phyloP scores from a whole-genome alignment of 2,797 vertebrate species.

The Mormyrus hasselquistii region DNA sequence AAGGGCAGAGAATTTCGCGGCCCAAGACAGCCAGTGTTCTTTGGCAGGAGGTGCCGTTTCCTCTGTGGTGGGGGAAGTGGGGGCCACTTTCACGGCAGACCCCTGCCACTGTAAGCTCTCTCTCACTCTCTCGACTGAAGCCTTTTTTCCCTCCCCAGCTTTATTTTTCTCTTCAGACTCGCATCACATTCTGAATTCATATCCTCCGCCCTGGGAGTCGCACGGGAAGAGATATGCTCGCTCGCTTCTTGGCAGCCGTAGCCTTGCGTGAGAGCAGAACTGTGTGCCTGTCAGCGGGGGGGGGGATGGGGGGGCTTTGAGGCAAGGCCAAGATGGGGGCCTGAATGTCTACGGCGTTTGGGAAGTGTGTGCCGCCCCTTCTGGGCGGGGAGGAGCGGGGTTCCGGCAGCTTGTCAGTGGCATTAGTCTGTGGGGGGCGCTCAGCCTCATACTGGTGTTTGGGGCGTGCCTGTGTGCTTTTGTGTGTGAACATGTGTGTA shows the following conservation, averaged over 20 bases:
- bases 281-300: conserved; percentile 21
- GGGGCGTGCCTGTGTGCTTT: neutral
- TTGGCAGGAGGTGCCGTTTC: conserved; percentile 36
- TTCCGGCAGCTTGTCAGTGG: neutral
- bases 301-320: conserved; percentile 15
- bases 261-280: conserved; percentile 31
- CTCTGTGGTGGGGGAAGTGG: conserved; percentile 20
- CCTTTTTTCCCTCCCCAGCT: neutral
- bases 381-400: neutral
- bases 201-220: conserved; percentile 5
- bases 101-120: neutral
- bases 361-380: neutral
- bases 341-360: neutral
- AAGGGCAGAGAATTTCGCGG: conserved; percentile 6
- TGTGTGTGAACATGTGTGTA: neutral
- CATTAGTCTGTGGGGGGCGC: neutral
- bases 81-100: neutral
- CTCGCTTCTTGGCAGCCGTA: conserved; percentile 37
- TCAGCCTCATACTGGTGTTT: neutral
- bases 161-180: neutral
- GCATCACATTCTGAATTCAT: neutral
- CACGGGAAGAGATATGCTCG: conserved; percentile 40
- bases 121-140: neutral
- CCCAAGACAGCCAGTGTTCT: conserved; percentile 22
- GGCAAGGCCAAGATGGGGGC: conserved; percentile 15